Percentiles rank a stretch among this genome's conserved stretches.
Conservation (phyloP, 2,113 vertebrate genomes). For the Podiceps cristatus region DNA sequence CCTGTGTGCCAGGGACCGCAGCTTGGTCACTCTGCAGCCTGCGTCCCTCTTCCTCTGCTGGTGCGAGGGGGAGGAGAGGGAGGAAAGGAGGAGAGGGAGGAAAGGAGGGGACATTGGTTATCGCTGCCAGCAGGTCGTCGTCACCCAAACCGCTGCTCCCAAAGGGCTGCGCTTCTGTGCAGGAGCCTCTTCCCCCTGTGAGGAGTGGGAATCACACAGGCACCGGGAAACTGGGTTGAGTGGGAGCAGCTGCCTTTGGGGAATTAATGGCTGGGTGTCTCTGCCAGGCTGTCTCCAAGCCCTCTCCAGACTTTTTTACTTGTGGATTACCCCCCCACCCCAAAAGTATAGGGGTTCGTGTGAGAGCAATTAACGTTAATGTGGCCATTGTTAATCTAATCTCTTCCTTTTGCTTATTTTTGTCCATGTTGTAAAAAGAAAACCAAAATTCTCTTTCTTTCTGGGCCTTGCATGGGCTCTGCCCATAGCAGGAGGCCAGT, state of each 20-base stretch:
- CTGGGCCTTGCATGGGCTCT: neutral
- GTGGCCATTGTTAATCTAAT: neutral
- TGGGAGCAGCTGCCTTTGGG: neutral
- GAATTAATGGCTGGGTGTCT: fast-evolving
- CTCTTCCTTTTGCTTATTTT: neutral
- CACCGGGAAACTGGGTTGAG: neutral
- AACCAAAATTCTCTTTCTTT: neutral
- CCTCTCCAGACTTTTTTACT: neutral
- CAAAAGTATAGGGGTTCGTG: neutral
- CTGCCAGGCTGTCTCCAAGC: neutral
- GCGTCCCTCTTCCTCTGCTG: neutral
- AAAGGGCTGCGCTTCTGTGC: neutral
- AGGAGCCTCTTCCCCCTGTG: neutral
- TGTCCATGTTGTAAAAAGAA: neutral
- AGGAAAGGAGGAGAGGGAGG: neutral
- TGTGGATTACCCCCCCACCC: neutral
- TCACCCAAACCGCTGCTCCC: neutral
- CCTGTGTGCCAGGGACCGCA: neutral
- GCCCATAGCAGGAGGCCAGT: neutral
- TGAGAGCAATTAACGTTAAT: neutral
- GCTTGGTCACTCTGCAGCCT: neutral
- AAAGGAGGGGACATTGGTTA: neutral
- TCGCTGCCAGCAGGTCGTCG: neutral
- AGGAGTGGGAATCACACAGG: neutral
- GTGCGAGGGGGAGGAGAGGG: fast-evolving